Evolutionary conservation across 2,888 invertebrate species (phyloP).

Genomic region (Gymnoscelis rufifasciata): DNA sequence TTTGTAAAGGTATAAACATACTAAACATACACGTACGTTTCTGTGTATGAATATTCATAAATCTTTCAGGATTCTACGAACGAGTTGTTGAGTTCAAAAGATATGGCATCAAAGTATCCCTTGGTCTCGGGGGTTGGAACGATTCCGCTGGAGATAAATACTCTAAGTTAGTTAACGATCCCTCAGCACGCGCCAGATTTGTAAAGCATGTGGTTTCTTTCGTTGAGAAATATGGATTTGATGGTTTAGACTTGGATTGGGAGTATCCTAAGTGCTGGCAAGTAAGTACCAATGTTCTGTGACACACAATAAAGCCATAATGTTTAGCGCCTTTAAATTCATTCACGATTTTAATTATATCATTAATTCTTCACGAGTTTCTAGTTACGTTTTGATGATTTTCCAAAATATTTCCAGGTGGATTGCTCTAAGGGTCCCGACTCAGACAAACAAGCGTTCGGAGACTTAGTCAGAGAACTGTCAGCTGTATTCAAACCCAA

Average conservation of each 20-base stretch:
- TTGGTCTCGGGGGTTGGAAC: slow-evolving; percentile 97
- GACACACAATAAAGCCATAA: too few relatives aligned
- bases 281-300: slow-evolving; percentile 61
- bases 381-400: too few relatives aligned
- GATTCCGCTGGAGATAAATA: slow-evolving; percentile 95
- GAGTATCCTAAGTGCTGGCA: slow-evolving; percentile 96
- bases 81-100: slow-evolving; percentile 88
- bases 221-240: slow-evolving; percentile 88
- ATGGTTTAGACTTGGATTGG: slow-evolving; percentile 97
- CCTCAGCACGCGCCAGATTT: slow-evolving; percentile 85
- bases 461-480: slow-evolving; percentile 85
- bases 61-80: slow-evolving; percentile 86
- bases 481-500: slow-evolving; percentile 82
- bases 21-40: too few relatives aligned
- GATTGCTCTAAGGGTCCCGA: slow-evolving; percentile 91
- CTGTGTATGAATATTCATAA: too few relatives aligned
- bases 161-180: slow-evolving; percentile 88
- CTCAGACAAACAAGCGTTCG: slow-evolving; percentile 90
- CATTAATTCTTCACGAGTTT: too few relatives aligned
- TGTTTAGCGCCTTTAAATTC: too few relatives aligned
- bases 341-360: too few relatives aligned
- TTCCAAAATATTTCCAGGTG: slow-evolving; percentile 80
- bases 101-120: slow-evolving; percentile 88
- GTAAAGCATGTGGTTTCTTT: slow-evolving; percentile 87
- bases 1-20: too few relatives aligned